Evolutionary conservation across 2,797 vertebrate species (phyloP), one percentile per base, ranked within the genome.

Genomic region (Loriculus beryllinus): DNA sequence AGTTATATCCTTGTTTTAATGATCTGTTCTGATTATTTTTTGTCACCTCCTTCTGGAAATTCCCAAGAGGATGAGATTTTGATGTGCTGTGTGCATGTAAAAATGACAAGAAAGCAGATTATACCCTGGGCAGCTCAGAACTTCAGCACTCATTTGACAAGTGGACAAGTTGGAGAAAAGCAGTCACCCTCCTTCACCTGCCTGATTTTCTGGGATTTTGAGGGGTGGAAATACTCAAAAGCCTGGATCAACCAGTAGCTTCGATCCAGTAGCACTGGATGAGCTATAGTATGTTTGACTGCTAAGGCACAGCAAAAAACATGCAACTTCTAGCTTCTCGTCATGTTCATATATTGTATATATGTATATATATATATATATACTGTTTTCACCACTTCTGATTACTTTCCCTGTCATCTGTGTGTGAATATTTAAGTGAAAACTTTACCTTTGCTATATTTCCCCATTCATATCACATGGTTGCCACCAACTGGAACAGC

Each of bases 11-110:
- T 25, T 82, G 12, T 51, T 92, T 93, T 82, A 93, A 57, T 81
- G 31, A 19, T 78, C 28, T 33, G 15, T 67, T 80, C 42, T 57
- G 40, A 82, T 65, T 72, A 68, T 72, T 35, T 60, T 35, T 82
- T 92, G 47, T 48, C 48, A 71, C 35, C 21, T 86, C 57, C 69
- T 86, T 86, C 40, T 89, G 82, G 92, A 87, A 92, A 65, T 86
- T 10, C 45, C 13, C 9, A 35, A 28, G 35, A 72, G 28, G 11
- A 12, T 29, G 33, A 88, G 49, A 23, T 47, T 70, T 78, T 65
- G 7, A 56, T 67, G 10, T 45, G 45, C 17, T 75, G 19, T 60
- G 87, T 14, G 3, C 33, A 11, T 80, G 12, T 83, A 79, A 71
- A 88, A 90, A 57, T 57, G 39, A 20, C 29, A 68, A 48, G 48